A percentile compares a stretch with the other conserved stretches of the same genome.
Conservation (phyloP, 2,113 vertebrate species). For the Scomber colias region DNA sequence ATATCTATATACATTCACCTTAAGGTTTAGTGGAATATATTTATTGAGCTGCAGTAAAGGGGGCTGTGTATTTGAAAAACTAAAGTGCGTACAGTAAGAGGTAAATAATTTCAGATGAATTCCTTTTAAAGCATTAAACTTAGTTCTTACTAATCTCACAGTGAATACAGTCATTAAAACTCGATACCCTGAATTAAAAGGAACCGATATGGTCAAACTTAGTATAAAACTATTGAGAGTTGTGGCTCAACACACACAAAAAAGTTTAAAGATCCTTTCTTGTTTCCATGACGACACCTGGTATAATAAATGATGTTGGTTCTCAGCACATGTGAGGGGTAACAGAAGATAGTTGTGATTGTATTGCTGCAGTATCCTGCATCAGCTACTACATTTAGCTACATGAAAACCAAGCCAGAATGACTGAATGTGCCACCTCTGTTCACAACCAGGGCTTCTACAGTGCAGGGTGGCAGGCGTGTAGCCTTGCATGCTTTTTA, state of each 20-base stretch:
- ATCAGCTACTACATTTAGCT: conserved; percentile 42
- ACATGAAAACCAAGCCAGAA: conserved; percentile 53
- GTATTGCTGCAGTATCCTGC: conserved; percentile 62
- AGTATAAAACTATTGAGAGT: conserved; percentile 1
- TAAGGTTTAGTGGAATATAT: conserved; percentile 71
- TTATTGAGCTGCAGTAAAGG: conserved; percentile 58
- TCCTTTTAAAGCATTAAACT: conserved; percentile 35
- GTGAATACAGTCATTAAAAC: conserved; percentile 15
- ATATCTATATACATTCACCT: conserved; percentile 73
- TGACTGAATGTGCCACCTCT: conserved; percentile 62
- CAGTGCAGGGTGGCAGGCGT: conserved; percentile 61
- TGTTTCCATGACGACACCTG: conserved; percentile 14
- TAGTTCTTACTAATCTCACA: conserved; percentile 31
- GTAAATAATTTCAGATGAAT: conserved; percentile 5
- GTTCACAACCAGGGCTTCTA: conserved; percentile 68
- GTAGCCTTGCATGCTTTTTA: conserved; percentile 74
- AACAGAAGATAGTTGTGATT: conserved; percentile 52
- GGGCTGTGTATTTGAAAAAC: conserved; percentile 34
- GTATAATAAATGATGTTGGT: conserved; percentile 5
- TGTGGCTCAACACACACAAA: background rate
- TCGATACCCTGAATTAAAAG: background rate
- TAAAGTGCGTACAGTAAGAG: conserved; percentile 11
- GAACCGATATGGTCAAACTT: conserved; percentile 14
- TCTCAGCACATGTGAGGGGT: conserved; percentile 36
- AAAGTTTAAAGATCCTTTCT: background rate